A percentile compares a stretch with the other conserved stretches of the same genome.
These are phyloP conservation scores for Lithophane leautieri DNA, from an alignment of 2,888 invertebrate species.

Conservation along the genomic window DNA sequence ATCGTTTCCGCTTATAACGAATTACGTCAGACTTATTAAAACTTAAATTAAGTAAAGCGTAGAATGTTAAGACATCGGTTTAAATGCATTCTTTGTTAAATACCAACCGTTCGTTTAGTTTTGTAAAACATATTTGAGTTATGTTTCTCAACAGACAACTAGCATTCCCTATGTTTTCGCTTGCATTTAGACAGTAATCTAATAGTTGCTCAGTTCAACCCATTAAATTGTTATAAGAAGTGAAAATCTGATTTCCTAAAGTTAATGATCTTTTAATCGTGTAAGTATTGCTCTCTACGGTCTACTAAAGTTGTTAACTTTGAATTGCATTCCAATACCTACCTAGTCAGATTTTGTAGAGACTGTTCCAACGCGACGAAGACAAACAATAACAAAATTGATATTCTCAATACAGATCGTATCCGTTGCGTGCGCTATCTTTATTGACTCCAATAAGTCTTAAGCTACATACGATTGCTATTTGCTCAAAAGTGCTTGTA, in stretches of 20 bases:
- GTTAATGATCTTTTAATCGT: background rate
- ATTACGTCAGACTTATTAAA: slow-evolving; percentile 62
- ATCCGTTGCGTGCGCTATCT: slow-evolving; percentile 42
- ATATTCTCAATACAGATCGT: slow-evolving; percentile 1
- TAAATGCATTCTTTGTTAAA: slow-evolving; percentile 45
- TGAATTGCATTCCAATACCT: background rate
- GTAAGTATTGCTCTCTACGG: background rate
- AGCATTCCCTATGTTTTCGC: background rate
- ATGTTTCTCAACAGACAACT: slow-evolving; percentile 10
- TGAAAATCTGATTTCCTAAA: background rate
- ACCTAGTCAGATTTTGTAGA: background rate
- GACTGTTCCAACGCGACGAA: background rate
- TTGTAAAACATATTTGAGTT: slow-evolving; percentile 32
- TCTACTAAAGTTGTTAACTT: background rate
- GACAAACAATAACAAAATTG: slow-evolving; percentile 3
- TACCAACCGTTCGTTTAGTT: slow-evolving; percentile 18
- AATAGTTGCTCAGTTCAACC: background rate
- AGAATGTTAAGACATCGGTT: slow-evolving; percentile 43
- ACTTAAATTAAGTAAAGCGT: slow-evolving; percentile 47
- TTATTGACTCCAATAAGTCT: slow-evolving; percentile 29
- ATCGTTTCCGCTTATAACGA: slow-evolving; percentile 62
- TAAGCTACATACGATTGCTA: slow-evolving; percentile 31
- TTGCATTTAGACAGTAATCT: slow-evolving; percentile 4
- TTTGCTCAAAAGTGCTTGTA: slow-evolving; percentile 58
- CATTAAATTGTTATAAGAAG: background rate